Evolutionary conservation across 2,797 vertebrate species (phyloP).

Genomic region (Morus bassanus): DNA sequence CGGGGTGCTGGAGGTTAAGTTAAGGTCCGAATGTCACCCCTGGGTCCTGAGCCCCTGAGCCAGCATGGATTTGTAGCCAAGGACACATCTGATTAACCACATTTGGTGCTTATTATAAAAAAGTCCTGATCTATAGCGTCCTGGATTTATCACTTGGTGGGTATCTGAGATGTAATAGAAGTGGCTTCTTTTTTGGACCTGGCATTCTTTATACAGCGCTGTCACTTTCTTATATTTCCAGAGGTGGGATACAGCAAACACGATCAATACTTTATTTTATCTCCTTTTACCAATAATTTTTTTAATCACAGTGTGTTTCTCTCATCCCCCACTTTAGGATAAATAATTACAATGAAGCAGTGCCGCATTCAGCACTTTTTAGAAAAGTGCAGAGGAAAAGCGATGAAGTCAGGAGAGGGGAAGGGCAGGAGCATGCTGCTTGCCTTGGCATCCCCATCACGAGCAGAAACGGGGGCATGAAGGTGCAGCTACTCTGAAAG

Average conservation of each 20-base stretch:
- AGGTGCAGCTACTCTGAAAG: neutral
- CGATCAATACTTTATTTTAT: conserved; percentile 63
- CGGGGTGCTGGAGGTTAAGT: neutral
- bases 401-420: neutral
- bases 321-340: neutral
- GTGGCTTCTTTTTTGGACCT: neutral
- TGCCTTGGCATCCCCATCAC: neutral
- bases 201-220: conserved; percentile 33
- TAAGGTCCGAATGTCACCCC: neutral
- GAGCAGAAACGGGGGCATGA: accelerated
- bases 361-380: conserved; percentile 33
- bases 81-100: neutral
- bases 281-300: conserved; percentile 60
- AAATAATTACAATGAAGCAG: conserved; percentile 7
- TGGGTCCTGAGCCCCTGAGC: neutral
- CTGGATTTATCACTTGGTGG: conserved; percentile 41
- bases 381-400: neutral
- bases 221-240: conserved; percentile 26
- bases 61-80: neutral
- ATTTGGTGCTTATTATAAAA: neutral
- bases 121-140: neutral
- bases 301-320: conserved; percentile 35
- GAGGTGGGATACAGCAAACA: neutral
- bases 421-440: neutral
- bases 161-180: conserved; percentile 3